phyloP scores from a whole-genome alignment of 2,888 invertebrate genomes.

The Nemotelus nigrinus region DNA sequence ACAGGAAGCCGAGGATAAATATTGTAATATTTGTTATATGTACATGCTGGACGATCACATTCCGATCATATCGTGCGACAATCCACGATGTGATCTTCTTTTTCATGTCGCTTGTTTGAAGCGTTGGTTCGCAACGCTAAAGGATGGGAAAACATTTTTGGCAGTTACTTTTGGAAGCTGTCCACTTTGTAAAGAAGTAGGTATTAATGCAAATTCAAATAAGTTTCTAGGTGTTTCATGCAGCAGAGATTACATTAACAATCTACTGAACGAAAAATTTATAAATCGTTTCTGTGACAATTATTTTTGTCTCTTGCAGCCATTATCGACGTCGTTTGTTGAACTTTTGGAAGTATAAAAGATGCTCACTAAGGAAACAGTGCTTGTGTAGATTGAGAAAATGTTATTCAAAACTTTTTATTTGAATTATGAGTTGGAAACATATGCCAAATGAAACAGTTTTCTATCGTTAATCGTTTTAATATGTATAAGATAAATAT shows the following conservation, averaged over 20 bases:
- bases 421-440: too few species aligned
- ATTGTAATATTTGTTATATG: conserved; percentile 62
- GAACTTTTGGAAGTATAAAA: conserved; percentile 56
- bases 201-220: not conserved
- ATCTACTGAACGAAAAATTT: too few species aligned
- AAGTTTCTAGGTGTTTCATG: too few species aligned
- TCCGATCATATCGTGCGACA: conserved; percentile 63
- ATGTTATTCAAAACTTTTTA: too few species aligned
- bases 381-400: too few species aligned
- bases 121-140: conserved; percentile 61
- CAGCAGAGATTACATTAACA: too few species aligned
- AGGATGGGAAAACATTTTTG: conserved; percentile 60
- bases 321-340: conserved; percentile 62
- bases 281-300: not conserved
- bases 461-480: too few species aligned
- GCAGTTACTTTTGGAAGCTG: conserved; percentile 61
- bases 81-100: conserved; percentile 59
- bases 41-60: conserved; percentile 61
- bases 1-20: conserved; percentile 50
- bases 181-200: conserved; percentile 63
- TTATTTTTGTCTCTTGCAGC: conserved; percentile 55
- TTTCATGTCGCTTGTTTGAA: conserved; percentile 61
- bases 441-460: too few species aligned
- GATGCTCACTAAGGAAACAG: not conserved
- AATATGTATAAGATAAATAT: too few species aligned